Percentiles rank a stretch among this genome's conserved stretches.
Evolutionary conservation across 1,140 invertebrate species (phyloP).

Genomic region (Drosophila ogumai): DNA sequence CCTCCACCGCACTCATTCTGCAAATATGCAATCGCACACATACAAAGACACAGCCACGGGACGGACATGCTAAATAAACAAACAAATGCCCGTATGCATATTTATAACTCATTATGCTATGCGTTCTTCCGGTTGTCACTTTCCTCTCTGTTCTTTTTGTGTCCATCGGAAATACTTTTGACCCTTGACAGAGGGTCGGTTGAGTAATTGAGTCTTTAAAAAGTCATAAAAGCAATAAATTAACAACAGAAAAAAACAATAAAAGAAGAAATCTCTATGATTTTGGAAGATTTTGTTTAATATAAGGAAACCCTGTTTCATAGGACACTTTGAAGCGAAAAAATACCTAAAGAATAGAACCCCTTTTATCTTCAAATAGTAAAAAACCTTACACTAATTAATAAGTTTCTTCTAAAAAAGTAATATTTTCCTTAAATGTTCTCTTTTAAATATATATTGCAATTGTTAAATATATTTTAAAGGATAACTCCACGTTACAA

Average conservation of each 20-base stretch:
- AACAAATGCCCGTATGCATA: constrained; percentile 28
- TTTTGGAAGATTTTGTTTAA: background rate
- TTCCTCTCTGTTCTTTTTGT: background rate
- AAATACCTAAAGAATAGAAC: background rate
- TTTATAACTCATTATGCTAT: constrained; percentile 65
- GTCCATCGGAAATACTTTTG: constrained; percentile 21
- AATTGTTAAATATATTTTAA: background rate
- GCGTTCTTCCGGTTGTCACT: constrained; percentile 52
- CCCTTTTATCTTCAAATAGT: too few species aligned
- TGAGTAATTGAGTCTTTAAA: background rate
- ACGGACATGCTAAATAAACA: constrained; percentile 18
- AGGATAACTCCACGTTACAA: background rate
- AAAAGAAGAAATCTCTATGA: background rate
- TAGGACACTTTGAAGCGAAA: too few species aligned
- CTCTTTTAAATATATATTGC: background rate
- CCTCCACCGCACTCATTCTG: background rate
- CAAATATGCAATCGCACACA: constrained; percentile 6
- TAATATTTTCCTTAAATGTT: too few species aligned
- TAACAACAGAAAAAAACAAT: background rate
- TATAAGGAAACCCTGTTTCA: background rate
- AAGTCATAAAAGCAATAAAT: background rate
- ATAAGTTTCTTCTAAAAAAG: too few species aligned
- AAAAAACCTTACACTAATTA: too few species aligned
- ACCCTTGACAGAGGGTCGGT: constrained; percentile 13
- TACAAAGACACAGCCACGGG: background rate